Conservation (phyloP, 2,113 vertebrate genomes). For the Jaculus jaculus region DNA sequence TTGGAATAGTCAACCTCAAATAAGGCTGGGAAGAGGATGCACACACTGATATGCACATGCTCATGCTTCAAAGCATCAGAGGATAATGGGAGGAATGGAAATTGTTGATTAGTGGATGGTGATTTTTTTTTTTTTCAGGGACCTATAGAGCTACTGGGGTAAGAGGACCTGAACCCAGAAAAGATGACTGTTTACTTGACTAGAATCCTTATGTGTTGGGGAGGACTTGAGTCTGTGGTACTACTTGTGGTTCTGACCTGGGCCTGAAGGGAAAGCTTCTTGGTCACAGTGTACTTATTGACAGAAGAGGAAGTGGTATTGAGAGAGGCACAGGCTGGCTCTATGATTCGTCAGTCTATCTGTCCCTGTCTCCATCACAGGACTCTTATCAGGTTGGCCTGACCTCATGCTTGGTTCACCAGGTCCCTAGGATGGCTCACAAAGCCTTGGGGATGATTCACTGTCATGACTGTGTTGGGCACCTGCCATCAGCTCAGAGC, state of each 20-base stretch:
- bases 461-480: background rate
- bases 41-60: rapidly evolving
- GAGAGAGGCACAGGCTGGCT: background rate
- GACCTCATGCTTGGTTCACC: background rate
- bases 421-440: background rate
- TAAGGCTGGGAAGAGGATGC: background rate
- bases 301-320: background rate
- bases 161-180: background rate
- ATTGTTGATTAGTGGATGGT: background rate
- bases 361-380: rapidly evolving
- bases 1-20: background rate
- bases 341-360: background rate
- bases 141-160: background rate
- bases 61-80: background rate
- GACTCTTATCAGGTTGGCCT: background rate
- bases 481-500: background rate
- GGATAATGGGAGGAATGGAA: background rate
- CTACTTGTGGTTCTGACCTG: background rate
- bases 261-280: background rate
- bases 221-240: background rate
- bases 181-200: background rate
- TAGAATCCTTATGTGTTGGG: background rate
- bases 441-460: background rate
- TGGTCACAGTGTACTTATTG: background rate
- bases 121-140: background rate